Base-by-base conservation (phyloP, 2,888 invertebrate genomes). In the Acleris sparsana region DNA sequence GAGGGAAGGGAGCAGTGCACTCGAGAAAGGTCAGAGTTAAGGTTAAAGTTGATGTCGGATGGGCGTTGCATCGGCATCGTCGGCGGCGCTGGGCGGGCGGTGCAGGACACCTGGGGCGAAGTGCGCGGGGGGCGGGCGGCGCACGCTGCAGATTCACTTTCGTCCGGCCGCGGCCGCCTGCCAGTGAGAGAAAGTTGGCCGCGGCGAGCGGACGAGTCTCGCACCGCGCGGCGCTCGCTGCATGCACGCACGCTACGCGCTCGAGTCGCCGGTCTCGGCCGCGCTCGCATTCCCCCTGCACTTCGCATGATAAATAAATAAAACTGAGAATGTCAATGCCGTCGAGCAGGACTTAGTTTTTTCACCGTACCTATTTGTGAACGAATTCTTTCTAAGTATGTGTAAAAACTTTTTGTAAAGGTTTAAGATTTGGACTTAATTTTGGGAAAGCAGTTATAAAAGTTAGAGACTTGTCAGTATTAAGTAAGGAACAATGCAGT, bases 141-240 rank as follows among this genome's bases (percentile, higher is more conserved):
- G 83, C 81, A 74, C 85, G 85, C 84, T 89, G 90, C 91, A 91
- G 90, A 93, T 92, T 92, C 92, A 92, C 92, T 92, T 92, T 92
- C 92, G 92, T 90, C 88, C 87, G 87, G 80, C 86, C 84, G 85
- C 88, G 84, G 80, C 80, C 86, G 86, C 84, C 83, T 84, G 87
- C 86, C 93, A 93, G 93, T 93, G 86, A 90, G 93, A 92, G 93
- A 93, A 93, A 93, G 93, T 92, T 89, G 86, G 87, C 84, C 92
- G 93, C 87, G 86, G 84, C 85, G 92, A 88, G 88, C 90, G 92
- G 90, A 92, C 92, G 89, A 89, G 85, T 90, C 87, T 84, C 90
- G 90, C 89, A 80, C 83, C 80, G 82, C 85, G 89, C 87, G 86
- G 86, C 75, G 77, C 77, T 66, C 86, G 85, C 83, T 87, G 82